Percentiles rank a stretch among this genome's conserved stretches.
Evolutionary conservation across 2,113 vertebrate genomes (phyloP).

Genomic region (Caloenas nicobarica): DNA sequence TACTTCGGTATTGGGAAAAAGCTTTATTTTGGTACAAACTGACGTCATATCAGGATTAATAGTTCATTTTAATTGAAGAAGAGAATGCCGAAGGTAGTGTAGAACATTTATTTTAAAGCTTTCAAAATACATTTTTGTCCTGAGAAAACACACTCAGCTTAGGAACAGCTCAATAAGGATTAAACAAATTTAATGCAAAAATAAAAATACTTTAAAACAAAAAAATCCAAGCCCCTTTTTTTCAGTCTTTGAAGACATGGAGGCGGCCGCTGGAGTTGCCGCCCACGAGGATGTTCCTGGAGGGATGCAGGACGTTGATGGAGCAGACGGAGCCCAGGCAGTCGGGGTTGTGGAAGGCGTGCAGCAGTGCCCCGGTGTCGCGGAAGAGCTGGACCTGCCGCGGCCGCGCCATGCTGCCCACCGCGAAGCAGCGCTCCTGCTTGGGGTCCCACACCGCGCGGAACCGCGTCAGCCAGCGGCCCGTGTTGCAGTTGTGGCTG

Average conservation of each 20-base stretch:
- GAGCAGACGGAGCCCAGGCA: constrained; percentile 79
- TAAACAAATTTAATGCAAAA: background rate
- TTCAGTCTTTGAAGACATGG: constrained; percentile 77
- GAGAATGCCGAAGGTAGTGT: background rate
- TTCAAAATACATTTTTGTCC: background rate
- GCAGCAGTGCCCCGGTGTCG: constrained; percentile 71
- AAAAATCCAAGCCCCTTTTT: background rate
- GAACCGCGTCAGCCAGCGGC: constrained; percentile 81
- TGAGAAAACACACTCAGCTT: background rate
- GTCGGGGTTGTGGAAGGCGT: constrained; percentile 69
- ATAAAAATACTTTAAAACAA: background rate
- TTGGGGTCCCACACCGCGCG: constrained; percentile 90
- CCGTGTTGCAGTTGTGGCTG: constrained; percentile 79
- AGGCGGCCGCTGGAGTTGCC: constrained; percentile 83
- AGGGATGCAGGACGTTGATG: constrained; percentile 82
- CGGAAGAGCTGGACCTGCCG: constrained; percentile 79
- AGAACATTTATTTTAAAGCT: constrained; percentile 4
- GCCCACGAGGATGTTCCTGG: constrained; percentile 77
- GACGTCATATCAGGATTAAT: background rate
- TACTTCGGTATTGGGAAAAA: background rate
- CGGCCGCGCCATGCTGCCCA: constrained; percentile 79
- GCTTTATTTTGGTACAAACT: background rate
- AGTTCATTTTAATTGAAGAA: background rate
- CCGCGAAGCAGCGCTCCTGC: constrained; percentile 82
- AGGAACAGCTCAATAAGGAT: fast-evolving